Evolutionary conservation across 2,888 invertebrate species (phyloP), one percentile per base, ranked within the genome.

Genomic region (Polymixis flavicincta): DNA sequence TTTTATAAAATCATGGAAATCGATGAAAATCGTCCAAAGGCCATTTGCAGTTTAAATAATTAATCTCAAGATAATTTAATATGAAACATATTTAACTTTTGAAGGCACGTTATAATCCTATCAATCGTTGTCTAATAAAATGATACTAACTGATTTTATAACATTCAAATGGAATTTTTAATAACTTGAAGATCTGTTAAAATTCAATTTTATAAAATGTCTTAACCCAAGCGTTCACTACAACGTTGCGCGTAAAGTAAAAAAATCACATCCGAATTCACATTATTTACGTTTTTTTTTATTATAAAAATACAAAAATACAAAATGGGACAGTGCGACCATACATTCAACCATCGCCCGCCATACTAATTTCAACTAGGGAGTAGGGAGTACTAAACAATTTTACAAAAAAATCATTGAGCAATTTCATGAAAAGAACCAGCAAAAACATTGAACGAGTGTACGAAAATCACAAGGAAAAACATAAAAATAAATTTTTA

Each of bases 281-380:
- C 88, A 94, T 94, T 94, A 92, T 94, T 93, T 93, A 92, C 94
- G 92, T 92, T 93, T 93, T 91, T 71, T 94, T 94, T 95, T 93
- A 94, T 95, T 96, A 96, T 96, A 96, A 96, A 96, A 96, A 96
- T 96, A 96, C 95, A 96, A 96, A 96, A 96, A 96, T 96, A 96
- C 96, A 96, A 96, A 96, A 96, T 94, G 96, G 96, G 96, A 96
- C 95, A 95, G 95, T 94, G 96, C 95, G 93, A 95, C 92, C 89
- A 88, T 90, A 92, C 91, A 93, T 90, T 92, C 94, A 94, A 94
- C 92, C 94, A 92, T 92, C 93, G 94, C 93, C 92, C 92, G 93
- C 90, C 90, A 91, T 88, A 89, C 86, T 85, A 88, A 86, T 90
- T 89, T 91, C 92, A 92, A 90, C 92, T 92, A 93, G 91, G 92